These are phyloP conservation scores for Spinus olivaceus DNA, from an alignment of 2,797 vertebrate species.

Conservation along the genomic window DNA sequence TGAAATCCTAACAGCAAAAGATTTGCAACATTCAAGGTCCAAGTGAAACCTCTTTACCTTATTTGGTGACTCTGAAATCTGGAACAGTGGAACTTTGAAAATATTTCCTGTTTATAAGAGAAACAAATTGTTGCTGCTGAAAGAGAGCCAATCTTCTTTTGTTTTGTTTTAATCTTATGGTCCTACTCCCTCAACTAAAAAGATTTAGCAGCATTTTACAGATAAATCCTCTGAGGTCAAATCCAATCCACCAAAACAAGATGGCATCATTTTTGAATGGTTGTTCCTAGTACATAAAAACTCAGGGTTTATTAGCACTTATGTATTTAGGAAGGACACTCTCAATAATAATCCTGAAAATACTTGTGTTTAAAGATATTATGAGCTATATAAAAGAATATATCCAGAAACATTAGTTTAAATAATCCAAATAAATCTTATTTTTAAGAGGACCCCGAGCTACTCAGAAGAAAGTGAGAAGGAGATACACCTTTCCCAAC, in stretches of 20 bases:
- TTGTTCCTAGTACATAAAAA: neutral
- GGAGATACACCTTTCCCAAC: neutral
- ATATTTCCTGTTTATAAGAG: neutral
- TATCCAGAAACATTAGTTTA: neutral
- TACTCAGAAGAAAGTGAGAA: neutral
- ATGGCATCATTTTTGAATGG: neutral
- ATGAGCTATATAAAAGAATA: neutral
- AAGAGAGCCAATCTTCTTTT: neutral
- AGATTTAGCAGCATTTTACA: neutral
- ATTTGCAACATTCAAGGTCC: neutral
- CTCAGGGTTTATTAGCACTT: neutral
- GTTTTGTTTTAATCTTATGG: neutral
- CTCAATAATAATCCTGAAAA: neutral
- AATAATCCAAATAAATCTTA: neutral
- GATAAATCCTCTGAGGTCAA: neutral
- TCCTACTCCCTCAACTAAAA: neutral
- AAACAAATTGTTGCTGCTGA: neutral
- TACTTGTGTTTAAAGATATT: neutral
- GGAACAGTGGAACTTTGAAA: neutral
- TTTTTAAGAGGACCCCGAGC: neutral
- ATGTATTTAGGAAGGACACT: neutral
- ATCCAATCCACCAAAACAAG: neutral
- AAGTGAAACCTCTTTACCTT: neutral
- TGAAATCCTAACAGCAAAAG: neutral
- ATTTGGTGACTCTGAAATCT: neutral